phyloP scores from a whole-genome alignment of 2,797 vertebrate species.

The Spinus olivaceus region DNA sequence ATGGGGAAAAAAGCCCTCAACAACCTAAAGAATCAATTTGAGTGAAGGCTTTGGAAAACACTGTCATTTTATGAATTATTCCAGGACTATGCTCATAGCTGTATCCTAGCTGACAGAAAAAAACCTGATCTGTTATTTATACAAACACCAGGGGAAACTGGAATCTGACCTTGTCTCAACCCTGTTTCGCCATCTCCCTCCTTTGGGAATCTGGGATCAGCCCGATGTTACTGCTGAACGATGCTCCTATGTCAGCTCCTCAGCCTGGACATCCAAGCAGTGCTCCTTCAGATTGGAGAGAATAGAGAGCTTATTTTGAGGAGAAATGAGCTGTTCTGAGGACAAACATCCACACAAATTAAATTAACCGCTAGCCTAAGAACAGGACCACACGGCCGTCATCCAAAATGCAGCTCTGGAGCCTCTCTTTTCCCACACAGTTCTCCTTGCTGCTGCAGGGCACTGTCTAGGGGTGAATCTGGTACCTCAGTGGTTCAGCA shows the following conservation, averaged over 20 bases:
- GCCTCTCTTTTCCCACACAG: not conserved
- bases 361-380: not conserved
- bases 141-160: not conserved
- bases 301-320: not conserved
- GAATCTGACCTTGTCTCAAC: slow-evolving; percentile 20
- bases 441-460: not conserved
- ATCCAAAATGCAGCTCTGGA: not conserved
- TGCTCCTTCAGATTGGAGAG: not conserved
- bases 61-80: slow-evolving; percentile 29
- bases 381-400: not conserved
- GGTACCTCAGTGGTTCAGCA: not conserved
- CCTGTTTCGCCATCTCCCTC: not conserved
- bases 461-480: not conserved
- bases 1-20: not conserved
- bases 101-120: not conserved
- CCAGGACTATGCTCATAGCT: not conserved
- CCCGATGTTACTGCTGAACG: not conserved
- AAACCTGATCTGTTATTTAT: not conserved
- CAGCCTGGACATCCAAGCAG: not conserved
- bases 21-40: not conserved
- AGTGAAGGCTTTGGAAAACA: slow-evolving; percentile 6
- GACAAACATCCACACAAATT: not conserved
- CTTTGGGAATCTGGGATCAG: not conserved
- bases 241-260: not conserved
- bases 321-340: not conserved